Evolutionary conservation across 2,797 vertebrate genomes (phyloP).

Genomic region (Molossus molossus): DNA sequence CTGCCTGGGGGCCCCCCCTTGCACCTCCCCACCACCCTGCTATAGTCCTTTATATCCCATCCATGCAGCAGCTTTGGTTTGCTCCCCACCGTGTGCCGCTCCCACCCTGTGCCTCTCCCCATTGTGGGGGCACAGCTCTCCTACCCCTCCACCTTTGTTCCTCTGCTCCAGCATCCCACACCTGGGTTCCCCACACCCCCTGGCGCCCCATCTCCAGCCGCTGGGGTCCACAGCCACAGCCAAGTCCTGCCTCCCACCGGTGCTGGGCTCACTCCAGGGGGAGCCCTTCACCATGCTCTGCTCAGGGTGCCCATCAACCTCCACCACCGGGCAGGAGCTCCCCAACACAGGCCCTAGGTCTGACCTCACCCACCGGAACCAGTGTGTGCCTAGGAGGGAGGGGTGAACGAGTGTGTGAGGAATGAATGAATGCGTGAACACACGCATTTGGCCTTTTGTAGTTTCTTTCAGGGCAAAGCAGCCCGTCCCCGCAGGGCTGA

Average conservation of each 20-base stretch:
- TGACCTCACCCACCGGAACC: neutral
- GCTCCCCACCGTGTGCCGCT: rapidly evolving
- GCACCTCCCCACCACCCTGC: neutral
- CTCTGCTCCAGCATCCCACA: neutral
- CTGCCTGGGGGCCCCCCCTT: neutral
- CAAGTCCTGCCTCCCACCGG: neutral
- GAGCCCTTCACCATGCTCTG: neutral
- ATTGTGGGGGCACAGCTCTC: rapidly evolving
- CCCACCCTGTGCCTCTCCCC: too few relatives aligned
- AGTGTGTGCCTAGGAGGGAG: rapidly evolving
- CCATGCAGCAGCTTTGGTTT: rapidly evolving
- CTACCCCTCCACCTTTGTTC: rapidly evolving
- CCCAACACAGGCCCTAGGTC: neutral
- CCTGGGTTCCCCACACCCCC: rapidly evolving
- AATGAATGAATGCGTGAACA: neutral
- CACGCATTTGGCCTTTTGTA: neutral
- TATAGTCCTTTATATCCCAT: rapidly evolving
- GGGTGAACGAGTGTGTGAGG: rapidly evolving
- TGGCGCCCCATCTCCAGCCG: neutral
- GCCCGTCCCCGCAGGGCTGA: neutral
- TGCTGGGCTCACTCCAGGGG: neutral
- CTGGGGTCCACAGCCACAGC: neutral
- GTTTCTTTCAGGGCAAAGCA: neutral
- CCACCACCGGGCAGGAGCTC: rapidly evolving
- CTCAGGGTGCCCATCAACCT: neutral